Conservation (phyloP, 2,888 invertebrate genomes). For the Gymnocheta viridis region DNA sequence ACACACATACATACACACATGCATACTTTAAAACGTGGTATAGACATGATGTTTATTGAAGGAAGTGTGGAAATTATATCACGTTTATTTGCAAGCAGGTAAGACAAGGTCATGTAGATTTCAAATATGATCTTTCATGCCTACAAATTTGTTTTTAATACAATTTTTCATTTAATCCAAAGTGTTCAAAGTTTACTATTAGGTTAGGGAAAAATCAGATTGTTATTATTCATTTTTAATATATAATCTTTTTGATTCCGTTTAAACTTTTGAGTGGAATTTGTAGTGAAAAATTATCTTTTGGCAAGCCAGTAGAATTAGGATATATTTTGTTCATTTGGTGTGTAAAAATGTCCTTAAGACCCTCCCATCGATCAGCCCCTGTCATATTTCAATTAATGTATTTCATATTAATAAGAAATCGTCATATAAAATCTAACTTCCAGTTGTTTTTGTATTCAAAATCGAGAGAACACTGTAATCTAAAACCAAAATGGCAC, state of each 20-base stretch:
- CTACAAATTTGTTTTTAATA: conserved; percentile 1
- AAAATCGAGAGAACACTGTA: neutral
- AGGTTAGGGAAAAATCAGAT: neutral
- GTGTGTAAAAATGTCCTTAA: too few species aligned
- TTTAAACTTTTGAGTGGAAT: too few species aligned
- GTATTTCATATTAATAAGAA: too few species aligned
- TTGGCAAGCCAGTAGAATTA: too few species aligned
- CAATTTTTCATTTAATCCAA: neutral
- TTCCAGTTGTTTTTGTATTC: neutral
- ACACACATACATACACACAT: too few species aligned
- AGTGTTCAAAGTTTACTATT: neutral
- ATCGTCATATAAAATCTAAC: neutral
- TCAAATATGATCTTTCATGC: neutral
- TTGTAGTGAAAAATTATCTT: too few species aligned
- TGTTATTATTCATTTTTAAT: too few species aligned
- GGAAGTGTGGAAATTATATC: conserved; percentile 30
- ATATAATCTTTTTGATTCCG: too few species aligned
- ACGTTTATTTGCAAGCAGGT: conserved; percentile 2
- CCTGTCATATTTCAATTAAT: too few species aligned
- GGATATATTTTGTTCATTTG: too few species aligned
- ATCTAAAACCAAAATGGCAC: conserved; percentile 6
- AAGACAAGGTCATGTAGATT: conserved; percentile 34
- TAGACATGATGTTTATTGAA: conserved; percentile 3
- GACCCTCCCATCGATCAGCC: too few species aligned
- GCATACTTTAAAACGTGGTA: too few species aligned